These are phyloP conservation scores for Polydrusus cervinus DNA, from an alignment of 2,888 invertebrate species.

Conservation along the genomic window DNA sequence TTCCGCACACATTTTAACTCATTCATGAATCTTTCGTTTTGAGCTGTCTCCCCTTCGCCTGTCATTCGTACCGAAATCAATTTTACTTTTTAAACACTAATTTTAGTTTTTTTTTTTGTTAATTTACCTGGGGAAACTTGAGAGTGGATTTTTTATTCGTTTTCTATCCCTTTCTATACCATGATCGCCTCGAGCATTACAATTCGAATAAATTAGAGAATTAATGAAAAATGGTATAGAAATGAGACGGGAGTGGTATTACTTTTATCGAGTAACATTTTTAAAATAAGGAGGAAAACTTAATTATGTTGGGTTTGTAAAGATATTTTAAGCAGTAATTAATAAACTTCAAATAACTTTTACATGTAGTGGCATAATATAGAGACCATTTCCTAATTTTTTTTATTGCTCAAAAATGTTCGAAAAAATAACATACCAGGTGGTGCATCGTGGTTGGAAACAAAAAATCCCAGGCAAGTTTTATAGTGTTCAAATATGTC, in stretches of 20 bases:
- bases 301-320: too few relatives aligned
- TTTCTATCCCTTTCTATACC: neutral
- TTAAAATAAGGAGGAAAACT: neutral
- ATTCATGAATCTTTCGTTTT: slow-evolving; percentile 16
- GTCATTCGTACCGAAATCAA: neutral
- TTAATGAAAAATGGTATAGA: neutral
- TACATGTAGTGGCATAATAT: too few relatives aligned
- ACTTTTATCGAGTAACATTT: neutral
- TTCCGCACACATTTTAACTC: slow-evolving; percentile 7
- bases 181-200: neutral
- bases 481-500: too few relatives aligned
- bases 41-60: slow-evolving; percentile 9
- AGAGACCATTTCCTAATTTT: too few relatives aligned
- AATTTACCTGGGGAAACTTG: slow-evolving; percentile 3
- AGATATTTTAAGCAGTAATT: too few relatives aligned
- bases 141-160: neutral
- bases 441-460: too few relatives aligned
- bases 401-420: too few relatives aligned
- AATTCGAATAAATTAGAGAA: neutral
- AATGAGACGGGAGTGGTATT: neutral
- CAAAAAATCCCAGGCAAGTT: too few relatives aligned
- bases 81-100: slow-evolving; percentile 22
- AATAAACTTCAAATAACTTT: too few relatives aligned
- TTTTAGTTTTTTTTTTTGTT: neutral
- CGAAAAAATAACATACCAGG: too few relatives aligned